Base-by-base conservation (phyloP, 2,113 vertebrate genomes). In the Grantiella picta region DNA sequence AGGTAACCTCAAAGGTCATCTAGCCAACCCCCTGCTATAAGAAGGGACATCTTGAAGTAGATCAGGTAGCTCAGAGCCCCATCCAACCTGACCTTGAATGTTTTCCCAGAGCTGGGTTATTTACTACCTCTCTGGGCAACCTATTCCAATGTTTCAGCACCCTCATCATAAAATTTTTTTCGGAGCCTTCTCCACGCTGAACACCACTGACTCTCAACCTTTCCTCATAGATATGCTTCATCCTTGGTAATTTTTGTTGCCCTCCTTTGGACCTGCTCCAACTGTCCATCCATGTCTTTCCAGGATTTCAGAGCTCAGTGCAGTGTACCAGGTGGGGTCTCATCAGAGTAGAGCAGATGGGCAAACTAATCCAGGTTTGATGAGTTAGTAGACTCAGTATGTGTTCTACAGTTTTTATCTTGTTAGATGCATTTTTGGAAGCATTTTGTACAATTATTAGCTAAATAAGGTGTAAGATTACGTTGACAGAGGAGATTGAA, bases 191-290 rank as follows among this genome's bases (percentile, higher is more conserved):
- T 79, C 14, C 12, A 22, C 52, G 3, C 22, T 75, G 40, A 79
- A 6, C 9, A 19, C 10, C 11, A 16, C 36, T 23, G 47, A 0
- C 21, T 72, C 1, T 0, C 25, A 75, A 3, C 17, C 42, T 57
- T 5, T 53, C 25, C 4, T 65, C 40, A 11, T 0, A 59, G 35
- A 22, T 52, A 10, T 72, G 16, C 4, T 53, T 6, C 59, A 63
- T 7, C 28, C 21, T 21, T 27, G 14, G 35, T 5, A 12, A 18
- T 29, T 29, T 60, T 72, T 9, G 5, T 61, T 38, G 29, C 29
- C 4, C 4, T 70, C 5, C 9, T 68, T 42, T 75, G 56, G 38
- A 47, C 8, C 4, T 0, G 1, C 5, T 73, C 16, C 21, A 42
- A 0, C 18, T 45, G 28, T 66, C 25, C 17, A 9, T 71, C 47